A percentile compares a stretch with the other conserved stretches of the same genome.
Evolutionary conservation across 2,888 invertebrate genomes (phyloP).

Genomic region (Caenorhabditis sp.): DNA sequence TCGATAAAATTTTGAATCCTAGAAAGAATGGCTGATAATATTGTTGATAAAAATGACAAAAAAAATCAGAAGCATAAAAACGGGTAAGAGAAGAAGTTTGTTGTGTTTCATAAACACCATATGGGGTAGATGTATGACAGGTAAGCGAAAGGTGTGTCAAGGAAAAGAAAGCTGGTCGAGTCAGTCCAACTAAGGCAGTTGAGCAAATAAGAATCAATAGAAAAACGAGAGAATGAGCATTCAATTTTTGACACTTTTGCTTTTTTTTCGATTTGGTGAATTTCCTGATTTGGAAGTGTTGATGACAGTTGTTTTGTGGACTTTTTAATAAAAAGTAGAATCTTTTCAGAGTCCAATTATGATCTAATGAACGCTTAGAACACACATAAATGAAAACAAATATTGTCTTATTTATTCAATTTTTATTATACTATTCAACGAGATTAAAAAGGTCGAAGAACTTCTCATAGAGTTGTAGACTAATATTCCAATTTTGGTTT

Average conservation of each 20-base stretch:
- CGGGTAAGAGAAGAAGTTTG: conserved; percentile 1
- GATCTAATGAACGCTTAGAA: too few relatives aligned
- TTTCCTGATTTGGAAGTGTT: neutral
- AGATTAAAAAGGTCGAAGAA: too few relatives aligned
- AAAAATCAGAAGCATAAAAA: neutral
- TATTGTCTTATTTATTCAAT: too few relatives aligned
- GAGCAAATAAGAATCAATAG: conserved; percentile 28
- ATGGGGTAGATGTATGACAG: neutral
- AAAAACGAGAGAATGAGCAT: neutral
- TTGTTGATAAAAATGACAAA: conserved; percentile 6
- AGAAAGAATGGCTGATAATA: conserved; percentile 14
- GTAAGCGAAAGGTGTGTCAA: neutral
- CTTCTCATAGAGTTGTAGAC: too few relatives aligned
- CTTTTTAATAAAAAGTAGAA: neutral
- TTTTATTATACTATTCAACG: too few relatives aligned
- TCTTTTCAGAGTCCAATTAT: neutral
- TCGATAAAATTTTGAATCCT: neutral
- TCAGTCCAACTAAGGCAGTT: conserved; percentile 40
- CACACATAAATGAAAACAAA: too few relatives aligned
- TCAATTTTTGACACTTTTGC: conserved; percentile 2
- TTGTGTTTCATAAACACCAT: neutral
- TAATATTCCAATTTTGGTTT: too few relatives aligned
- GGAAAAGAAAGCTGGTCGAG: conserved; percentile 32
- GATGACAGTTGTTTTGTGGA: neutral
- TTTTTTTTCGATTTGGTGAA: neutral